A percentile compares a stretch with the other conserved stretches of the same genome.
phyloP scores from a whole-genome alignment of 1,140 invertebrate genomes.

The Chionoecetes opilio region DNA sequence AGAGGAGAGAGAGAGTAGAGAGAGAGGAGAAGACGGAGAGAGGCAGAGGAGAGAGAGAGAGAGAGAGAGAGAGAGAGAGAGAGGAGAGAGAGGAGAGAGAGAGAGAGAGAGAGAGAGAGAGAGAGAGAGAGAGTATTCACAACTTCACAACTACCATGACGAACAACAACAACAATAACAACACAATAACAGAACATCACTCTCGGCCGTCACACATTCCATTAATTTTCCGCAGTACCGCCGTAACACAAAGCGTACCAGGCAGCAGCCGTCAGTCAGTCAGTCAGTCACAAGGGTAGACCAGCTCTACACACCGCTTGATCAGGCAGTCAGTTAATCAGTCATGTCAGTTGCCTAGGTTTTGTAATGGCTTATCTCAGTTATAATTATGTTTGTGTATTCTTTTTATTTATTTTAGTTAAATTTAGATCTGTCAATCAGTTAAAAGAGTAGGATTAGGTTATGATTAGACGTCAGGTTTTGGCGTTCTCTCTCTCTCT shows the following conservation, averaged over 20 bases:
- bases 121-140: neutral
- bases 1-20: neutral
- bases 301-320: no score
- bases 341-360: neutral
- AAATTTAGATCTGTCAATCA: no score
- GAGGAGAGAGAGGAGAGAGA: neutral
- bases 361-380: no score
- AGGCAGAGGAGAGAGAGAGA: neutral
- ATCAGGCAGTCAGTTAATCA: neutral
- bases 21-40: neutral
- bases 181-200: neutral
- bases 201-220: neutral
- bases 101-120: conserved; percentile 27
- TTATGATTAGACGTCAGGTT: no score
- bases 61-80: conserved; percentile 27
- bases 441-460: no score
- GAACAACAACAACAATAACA: neutral
- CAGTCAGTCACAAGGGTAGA: neutral
- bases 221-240: neutral
- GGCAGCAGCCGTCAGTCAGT: neutral
- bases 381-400: no score
- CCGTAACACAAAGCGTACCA: neutral
- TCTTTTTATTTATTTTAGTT: no score
- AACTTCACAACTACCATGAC: neutral
- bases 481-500: no score